These are phyloP conservation scores for Sprattus sprattus DNA, from an alignment of 2,113 vertebrate species.

Conservation along the genomic window DNA sequence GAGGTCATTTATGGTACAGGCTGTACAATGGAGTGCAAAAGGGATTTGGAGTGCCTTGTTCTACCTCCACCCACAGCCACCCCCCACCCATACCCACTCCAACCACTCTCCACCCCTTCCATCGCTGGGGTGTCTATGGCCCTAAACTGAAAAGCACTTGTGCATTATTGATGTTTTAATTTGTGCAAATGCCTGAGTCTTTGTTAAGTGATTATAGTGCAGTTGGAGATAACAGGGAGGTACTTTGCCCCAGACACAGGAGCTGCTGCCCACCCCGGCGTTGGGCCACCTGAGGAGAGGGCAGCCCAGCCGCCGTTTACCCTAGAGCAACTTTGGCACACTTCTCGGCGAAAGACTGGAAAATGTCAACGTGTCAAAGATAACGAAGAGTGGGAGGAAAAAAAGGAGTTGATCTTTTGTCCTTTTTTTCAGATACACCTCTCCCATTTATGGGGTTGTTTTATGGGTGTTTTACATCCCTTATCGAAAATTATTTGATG, in stretches of 20 bases:
- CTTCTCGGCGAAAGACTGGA: slow-evolving; percentile 32
- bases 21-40: not conserved
- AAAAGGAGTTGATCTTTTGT: slow-evolving; percentile 74
- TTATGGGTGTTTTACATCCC: slow-evolving; percentile 82
- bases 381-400: slow-evolving; percentile 56
- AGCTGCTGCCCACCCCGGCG: slow-evolving; percentile 50
- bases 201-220: slow-evolving; percentile 83
- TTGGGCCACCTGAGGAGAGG: slow-evolving; percentile 24
- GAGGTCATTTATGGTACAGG: slow-evolving; percentile 8
- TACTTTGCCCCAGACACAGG: slow-evolving; percentile 73
- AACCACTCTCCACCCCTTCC: slow-evolving; percentile 11
- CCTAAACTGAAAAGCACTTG: slow-evolving; percentile 78
- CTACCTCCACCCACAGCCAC: not conserved
- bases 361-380: slow-evolving; percentile 68
- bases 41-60: not conserved
- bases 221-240: slow-evolving; percentile 73
- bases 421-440: slow-evolving; percentile 70
- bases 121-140: slow-evolving; percentile 68
- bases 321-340: slow-evolving; percentile 9
- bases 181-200: slow-evolving; percentile 81
- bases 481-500: slow-evolving; percentile 97
- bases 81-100: not conserved
- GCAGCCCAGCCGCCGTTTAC: not conserved
- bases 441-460: slow-evolving; percentile 75
- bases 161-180: slow-evolving; percentile 85